Conservation (phyloP, 2,888 invertebrate genomes). For the Cataglyphis livida region DNA sequence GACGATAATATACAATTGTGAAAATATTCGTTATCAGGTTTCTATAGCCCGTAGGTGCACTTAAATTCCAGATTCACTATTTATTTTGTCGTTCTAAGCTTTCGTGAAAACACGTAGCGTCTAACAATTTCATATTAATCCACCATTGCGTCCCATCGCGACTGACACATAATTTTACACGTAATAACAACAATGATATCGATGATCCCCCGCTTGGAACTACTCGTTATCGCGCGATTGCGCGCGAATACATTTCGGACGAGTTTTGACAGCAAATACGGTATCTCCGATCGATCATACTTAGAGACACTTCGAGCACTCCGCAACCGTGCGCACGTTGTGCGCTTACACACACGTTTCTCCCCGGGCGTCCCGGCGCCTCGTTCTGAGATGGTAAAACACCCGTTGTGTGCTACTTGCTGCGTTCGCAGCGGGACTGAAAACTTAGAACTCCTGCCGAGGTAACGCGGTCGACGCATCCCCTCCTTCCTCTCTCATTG, state of each 20-base stretch:
- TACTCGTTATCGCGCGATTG: background rate
- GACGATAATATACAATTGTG: background rate
- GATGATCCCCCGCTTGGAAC: background rate
- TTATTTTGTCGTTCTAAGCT: constrained; percentile 2
- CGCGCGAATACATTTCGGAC: constrained; percentile 8
- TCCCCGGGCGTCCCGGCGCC: constrained; percentile 45
- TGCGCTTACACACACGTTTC: background rate
- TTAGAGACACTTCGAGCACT: constrained; percentile 1
- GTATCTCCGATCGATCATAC: constrained; percentile 5
- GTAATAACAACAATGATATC: background rate
- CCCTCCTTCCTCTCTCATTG: constrained; percentile 56
- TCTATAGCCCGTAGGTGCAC: background rate
- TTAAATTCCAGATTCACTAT: constrained; percentile 26
- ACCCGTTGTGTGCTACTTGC: constrained; percentile 83
- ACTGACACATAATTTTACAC: background rate
- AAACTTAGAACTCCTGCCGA: constrained; percentile 77
- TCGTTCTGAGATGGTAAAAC: constrained; percentile 60
- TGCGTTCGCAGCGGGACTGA: constrained; percentile 86
- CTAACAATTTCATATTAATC: constrained; percentile 26
- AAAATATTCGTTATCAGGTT: background rate
- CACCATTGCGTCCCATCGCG: constrained; percentile 14
- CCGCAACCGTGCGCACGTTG: background rate
- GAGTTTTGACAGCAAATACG: background rate
- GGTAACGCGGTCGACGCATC: constrained; percentile 81
- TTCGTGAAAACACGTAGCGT: constrained; percentile 15